A percentile compares a stretch with the other conserved stretches of the same genome.
Evolutionary conservation across 2,113 vertebrate genomes (phyloP).

Genomic region (Sclerurus mexicanus): DNA sequence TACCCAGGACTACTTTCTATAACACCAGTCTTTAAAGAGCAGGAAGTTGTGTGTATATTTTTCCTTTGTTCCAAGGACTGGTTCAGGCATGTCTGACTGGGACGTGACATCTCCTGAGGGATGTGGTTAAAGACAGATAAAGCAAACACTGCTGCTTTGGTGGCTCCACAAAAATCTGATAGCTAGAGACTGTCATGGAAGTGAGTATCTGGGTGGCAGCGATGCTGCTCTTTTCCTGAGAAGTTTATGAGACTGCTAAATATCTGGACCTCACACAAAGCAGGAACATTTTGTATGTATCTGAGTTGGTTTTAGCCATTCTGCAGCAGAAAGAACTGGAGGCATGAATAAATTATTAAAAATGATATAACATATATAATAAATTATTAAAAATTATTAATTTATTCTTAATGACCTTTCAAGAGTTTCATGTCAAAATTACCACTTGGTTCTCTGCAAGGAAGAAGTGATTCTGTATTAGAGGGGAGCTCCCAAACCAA

Average conservation of each 20-base stretch:
- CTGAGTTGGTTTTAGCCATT: neutral
- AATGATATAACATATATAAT: neutral
- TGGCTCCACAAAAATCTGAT: neutral
- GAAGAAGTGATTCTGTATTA: neutral
- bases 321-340: neutral
- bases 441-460: neutral
- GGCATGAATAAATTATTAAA: neutral
- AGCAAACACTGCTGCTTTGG: neutral
- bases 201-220: neutral
- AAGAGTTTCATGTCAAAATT: neutral
- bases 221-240: neutral
- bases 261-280: neutral
- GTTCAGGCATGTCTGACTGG: neutral
- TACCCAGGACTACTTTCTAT: neutral
- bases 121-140: neutral
- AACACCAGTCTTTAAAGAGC: neutral
- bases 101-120: neutral
- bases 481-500: neutral
- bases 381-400: neutral
- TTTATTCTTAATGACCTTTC: neutral
- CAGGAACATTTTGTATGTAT: neutral
- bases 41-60: neutral
- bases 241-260: neutral
- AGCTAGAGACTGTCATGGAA: neutral
- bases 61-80: neutral